Conservation (phyloP, 2,797 vertebrate genomes). For the Halcyon badia region DNA sequence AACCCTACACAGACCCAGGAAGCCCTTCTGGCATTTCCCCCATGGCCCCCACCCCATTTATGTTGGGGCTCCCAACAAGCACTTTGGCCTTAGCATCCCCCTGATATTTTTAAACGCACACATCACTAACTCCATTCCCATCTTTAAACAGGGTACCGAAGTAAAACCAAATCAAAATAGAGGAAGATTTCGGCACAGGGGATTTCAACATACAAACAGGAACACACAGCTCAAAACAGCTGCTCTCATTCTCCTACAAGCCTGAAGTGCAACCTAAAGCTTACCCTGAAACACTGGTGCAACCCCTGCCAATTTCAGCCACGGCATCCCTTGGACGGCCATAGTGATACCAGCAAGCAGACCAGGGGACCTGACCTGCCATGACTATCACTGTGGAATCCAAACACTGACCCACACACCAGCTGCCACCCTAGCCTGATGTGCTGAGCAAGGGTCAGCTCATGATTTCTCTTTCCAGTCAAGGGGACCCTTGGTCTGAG, state of each 20-base stretch:
- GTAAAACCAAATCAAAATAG: not conserved
- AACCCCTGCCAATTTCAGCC: not conserved
- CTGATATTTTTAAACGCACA: not conserved
- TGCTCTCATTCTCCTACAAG: not conserved
- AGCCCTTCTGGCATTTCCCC: not conserved
- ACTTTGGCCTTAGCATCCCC: not conserved
- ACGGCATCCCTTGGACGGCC: not conserved
- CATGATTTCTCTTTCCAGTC: not conserved
- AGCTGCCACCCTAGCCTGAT: not conserved
- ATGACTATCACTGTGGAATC: not conserved
- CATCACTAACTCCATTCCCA: not conserved
- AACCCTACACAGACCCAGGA: not conserved
- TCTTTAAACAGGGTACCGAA: not conserved
- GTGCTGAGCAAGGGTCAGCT: not conserved
- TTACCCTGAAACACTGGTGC: not conserved
- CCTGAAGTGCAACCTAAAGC: not conserved
- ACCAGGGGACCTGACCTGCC: not conserved
- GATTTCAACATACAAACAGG: not conserved
- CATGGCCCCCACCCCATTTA: accelerated
- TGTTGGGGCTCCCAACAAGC: not conserved
- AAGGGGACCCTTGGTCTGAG: not conserved
- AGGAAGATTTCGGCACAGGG: not conserved
- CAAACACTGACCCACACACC: not conserved
- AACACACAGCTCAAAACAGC: not conserved
- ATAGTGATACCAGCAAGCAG: accelerated